These are phyloP conservation scores for Orchestes rusci DNA, from an alignment of 2,888 invertebrate genomes.

Conservation along the genomic window DNA sequence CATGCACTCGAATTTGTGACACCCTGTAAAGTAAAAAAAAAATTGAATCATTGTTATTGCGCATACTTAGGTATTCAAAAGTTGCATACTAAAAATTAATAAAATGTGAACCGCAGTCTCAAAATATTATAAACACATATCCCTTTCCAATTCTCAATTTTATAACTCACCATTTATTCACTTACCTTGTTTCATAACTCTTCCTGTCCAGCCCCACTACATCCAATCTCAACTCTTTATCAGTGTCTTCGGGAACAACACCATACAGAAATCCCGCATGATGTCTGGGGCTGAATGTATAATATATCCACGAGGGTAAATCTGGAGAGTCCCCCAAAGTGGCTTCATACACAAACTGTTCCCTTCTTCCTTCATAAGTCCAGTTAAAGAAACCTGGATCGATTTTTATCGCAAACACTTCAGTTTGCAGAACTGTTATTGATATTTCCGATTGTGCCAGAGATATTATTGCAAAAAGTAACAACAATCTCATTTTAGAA, in stretches of 20 bases:
- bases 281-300: slow-evolving; percentile 71
- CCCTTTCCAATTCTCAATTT: neutral
- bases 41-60: too few species aligned
- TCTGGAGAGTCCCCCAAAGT: slow-evolving; percentile 73
- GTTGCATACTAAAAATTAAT: too few species aligned
- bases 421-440: slow-evolving; percentile 60
- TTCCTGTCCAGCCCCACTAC: slow-evolving; percentile 70
- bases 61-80: too few species aligned
- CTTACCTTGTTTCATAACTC: slow-evolving; percentile 66
- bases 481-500: too few species aligned
- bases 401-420: slow-evolving; percentile 72
- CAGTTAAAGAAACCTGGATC: slow-evolving; percentile 75
- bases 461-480: too few species aligned
- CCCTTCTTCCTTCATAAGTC: slow-evolving; percentile 57
- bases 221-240: slow-evolving; percentile 55
- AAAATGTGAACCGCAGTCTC: too few species aligned
- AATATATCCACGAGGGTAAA: slow-evolving; percentile 79
- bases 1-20: too few species aligned
- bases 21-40: too few species aligned
- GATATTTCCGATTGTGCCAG: too few species aligned
- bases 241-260: slow-evolving; percentile 61
- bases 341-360: slow-evolving; percentile 66
- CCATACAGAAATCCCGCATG: slow-evolving; percentile 79
- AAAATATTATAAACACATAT: too few species aligned
- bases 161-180: neutral